Evolutionary conservation across 2,113 vertebrate genomes (phyloP).

Genomic region (Cynocephalus volans): DNA sequence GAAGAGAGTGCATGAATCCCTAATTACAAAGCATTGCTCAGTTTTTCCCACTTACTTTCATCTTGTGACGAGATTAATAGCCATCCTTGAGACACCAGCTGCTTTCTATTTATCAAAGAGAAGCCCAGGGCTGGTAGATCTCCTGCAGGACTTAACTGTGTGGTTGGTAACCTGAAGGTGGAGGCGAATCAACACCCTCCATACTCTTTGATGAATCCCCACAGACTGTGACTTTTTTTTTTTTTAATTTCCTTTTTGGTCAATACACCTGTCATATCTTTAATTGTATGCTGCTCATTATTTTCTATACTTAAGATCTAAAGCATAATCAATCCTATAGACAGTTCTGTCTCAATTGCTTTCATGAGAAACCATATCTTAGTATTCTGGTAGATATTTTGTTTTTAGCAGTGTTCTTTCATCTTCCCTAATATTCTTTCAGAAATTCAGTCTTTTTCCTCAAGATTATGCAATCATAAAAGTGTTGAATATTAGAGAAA

Average conservation of each 20-base stretch:
- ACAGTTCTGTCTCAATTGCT: neutral
- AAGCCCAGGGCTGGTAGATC: conserved; percentile 61
- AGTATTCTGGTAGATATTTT: neutral
- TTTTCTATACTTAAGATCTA: neutral
- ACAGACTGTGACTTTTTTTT: neutral
- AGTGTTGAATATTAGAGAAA: neutral
- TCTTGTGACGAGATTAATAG: conserved; percentile 87
- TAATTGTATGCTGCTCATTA: neutral
- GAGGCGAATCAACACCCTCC: neutral
- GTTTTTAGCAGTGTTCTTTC: neutral
- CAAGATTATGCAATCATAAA: neutral
- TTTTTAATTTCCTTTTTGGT: neutral
- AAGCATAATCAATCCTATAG: neutral
- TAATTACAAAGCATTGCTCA: conserved; percentile 85
- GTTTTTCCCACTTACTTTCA: conserved; percentile 78
- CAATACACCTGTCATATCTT: neutral
- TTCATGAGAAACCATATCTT: neutral
- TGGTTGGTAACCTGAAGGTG: neutral
- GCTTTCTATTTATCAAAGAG: conserved; percentile 86
- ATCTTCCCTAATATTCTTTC: neutral
- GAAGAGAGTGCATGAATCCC: conserved; percentile 66
- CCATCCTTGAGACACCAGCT: conserved; percentile 82
- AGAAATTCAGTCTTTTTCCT: neutral
- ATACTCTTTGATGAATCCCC: neutral
- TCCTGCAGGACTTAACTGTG: conserved; percentile 57